Evolutionary conservation across 2,888 invertebrate genomes (phyloP).

Genomic region (Microctonus aethiopoides): DNA sequence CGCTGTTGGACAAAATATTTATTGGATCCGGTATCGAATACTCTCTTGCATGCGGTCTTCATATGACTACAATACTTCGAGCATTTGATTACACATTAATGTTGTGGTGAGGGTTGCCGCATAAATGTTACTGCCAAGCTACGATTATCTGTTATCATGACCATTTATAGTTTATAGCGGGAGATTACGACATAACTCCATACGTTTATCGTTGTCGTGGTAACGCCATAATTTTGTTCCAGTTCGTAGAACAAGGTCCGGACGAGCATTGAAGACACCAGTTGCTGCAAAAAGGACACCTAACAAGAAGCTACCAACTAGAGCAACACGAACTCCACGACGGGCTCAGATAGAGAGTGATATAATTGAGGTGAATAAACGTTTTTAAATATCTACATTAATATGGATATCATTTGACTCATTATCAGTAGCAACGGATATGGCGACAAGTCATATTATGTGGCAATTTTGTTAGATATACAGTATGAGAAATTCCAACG

Average conservation of each 20-base stretch:
- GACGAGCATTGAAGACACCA: slow-evolving; percentile 65
- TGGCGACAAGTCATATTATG: neutral
- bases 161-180: slow-evolving; percentile 46
- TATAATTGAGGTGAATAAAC: slow-evolving; percentile 53
- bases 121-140: slow-evolving; percentile 39
- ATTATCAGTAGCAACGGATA: slow-evolving; percentile 8
- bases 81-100: slow-evolving; percentile 16
- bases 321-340: slow-evolving; percentile 50
- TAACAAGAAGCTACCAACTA: slow-evolving; percentile 55
- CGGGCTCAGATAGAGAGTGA: slow-evolving; percentile 33
- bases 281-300: slow-evolving; percentile 57
- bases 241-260: slow-evolving; percentile 73
- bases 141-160: slow-evolving; percentile 55
- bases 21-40: neutral
- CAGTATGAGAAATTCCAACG: too few relatives aligned
- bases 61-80: slow-evolving; percentile 19
- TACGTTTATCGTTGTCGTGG: slow-evolving; percentile 13
- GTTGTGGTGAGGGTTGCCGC: slow-evolving; percentile 35
- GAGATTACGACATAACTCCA: neutral
- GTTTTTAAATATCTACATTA: neutral
- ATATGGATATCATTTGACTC: slow-evolving; percentile 12
- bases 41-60: slow-evolving; percentile 3
- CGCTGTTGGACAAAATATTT: slow-evolving; percentile 14
- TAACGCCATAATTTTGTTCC: slow-evolving; percentile 33
- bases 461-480: neutral